phyloP scores from a whole-genome alignment of 2,797 vertebrate genomes.

The Sebastes baramenuke region DNA sequence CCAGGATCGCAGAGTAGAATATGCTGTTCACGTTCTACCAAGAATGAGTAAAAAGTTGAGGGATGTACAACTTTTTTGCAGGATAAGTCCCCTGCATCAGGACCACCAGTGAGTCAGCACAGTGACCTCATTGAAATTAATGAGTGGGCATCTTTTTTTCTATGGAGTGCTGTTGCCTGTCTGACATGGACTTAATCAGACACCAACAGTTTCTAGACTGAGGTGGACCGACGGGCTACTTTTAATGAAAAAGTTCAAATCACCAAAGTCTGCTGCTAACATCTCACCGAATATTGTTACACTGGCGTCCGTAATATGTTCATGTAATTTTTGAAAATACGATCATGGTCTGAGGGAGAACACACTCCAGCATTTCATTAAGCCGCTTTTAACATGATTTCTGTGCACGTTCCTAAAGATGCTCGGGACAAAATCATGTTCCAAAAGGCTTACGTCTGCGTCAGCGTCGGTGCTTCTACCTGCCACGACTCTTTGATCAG shows the following conservation, averaged over 20 bases:
- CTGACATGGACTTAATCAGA: background rate
- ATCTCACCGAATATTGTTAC: background rate
- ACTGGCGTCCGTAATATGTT: background rate
- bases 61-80: background rate
- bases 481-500: constrained; percentile 45
- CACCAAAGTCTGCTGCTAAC: background rate
- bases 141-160: background rate
- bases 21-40: background rate
- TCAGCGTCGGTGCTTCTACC: constrained; percentile 19
- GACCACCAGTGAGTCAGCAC: background rate
- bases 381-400: background rate
- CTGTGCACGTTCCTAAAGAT: background rate
- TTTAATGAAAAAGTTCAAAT: background rate
- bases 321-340: background rate
- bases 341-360: background rate
- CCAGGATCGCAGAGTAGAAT: background rate
- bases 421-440: background rate
- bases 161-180: background rate
- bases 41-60: background rate
- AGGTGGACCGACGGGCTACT: background rate
- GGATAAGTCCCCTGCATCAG: background rate
- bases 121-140: background rate
- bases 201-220: background rate
- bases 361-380: background rate
- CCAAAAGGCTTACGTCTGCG: constrained; percentile 4